Evolutionary conservation across 2,888 invertebrate species (phyloP), one percentile per base, ranked within the genome.

Genomic region (Lumbricus terrestris): DNA sequence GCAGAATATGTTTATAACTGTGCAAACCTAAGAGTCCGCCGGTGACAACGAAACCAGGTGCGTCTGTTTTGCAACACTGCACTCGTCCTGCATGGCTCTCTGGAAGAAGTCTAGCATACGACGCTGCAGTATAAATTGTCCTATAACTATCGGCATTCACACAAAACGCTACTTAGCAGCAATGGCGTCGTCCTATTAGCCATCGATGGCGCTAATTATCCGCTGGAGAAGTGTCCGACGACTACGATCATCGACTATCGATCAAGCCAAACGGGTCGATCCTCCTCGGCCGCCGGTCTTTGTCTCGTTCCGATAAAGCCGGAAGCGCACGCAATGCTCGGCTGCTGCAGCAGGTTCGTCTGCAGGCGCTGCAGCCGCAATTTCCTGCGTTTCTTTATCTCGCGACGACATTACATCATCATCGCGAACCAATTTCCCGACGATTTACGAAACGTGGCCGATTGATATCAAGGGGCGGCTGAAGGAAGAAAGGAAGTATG

Each of bases 371-470:
- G n/a, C n/a, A 8, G 69, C 29, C n/a, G 69, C 69, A 69, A 69
- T 69, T 69, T 69, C 69, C n/a, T 69, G 29, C 69, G 29, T 69
- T n/a, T n/a, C 69, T 69, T 69, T 69, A 69, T 69, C 69, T 69
- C 69, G 69, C 69, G 69, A 29, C 69, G 69, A 3, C 69, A 69
- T 69, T 69, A 69, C 69, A n/a, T 69, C 69, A 69, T 69, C 69
- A n/a, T 69, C n/a, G 29, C 69, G 69, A 69, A 69, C 69, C 69
- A 69, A 69, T 69, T 69, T 69, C 69, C 69, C 29, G 69, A n/a
- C 69, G 69, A 69, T 69, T 69, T 69, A 69, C 69, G 69, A 69
- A 69, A n/a, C 69, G 69, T 69, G n/a, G 69, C 69, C 69, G 69
- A 69, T 69, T 69, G 69, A 69, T 69, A 69, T 69, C 29, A n/a